Evolutionary conservation across 2,888 invertebrate genomes (phyloP), one percentile per base, ranked within the genome.

Genomic region (Nowickia ferox): DNA sequence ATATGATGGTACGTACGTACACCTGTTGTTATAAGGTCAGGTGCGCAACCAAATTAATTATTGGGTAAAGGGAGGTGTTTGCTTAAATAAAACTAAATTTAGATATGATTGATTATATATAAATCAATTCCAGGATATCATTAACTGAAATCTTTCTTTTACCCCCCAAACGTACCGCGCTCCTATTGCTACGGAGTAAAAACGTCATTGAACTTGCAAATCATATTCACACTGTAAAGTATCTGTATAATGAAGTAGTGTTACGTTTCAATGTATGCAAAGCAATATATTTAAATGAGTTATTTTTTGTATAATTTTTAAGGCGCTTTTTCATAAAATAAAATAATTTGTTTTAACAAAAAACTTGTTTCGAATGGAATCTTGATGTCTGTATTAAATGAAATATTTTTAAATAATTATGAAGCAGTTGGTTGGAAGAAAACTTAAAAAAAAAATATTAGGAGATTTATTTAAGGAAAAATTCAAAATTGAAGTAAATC

Each of bases 121-220:
- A 30, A 30, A 30, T 30, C 6, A 30, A 6, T 30, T 30, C 6
- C 30, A 6, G 30, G 6, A 6, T 30, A 30, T 30, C 5, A 30
- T 30, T 30, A 30, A 6, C 30, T 30, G 6, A 30, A 30, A 30
- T 30, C 5, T 48, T 48, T 3, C 6, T 30, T 30, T 8, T 30
- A n/a, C n/a, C 2, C n/a, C 1, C 55, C 30, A 6, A 30, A 0
- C 30, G 30, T 15, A 1, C 2, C 15, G 4, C 9, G 17, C 19
- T 13, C 55, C 40, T 48, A 5, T 11, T 22, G 10, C 30, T 10
- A 30, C 59, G n/a, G 44, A 57, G 44, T 17, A 13, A 17, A 66
- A 72, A 68, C 53, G 76, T 46, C 76, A 77, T 77, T 68, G 76
- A 77, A 77, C 76, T 77, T 77, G 38, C 40, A 68, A 66, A 55